Percentiles rank a stretch among this genome's conserved stretches.
phyloP scores from a whole-genome alignment of 2,888 invertebrate genomes.

The Cabera pusaria region DNA sequence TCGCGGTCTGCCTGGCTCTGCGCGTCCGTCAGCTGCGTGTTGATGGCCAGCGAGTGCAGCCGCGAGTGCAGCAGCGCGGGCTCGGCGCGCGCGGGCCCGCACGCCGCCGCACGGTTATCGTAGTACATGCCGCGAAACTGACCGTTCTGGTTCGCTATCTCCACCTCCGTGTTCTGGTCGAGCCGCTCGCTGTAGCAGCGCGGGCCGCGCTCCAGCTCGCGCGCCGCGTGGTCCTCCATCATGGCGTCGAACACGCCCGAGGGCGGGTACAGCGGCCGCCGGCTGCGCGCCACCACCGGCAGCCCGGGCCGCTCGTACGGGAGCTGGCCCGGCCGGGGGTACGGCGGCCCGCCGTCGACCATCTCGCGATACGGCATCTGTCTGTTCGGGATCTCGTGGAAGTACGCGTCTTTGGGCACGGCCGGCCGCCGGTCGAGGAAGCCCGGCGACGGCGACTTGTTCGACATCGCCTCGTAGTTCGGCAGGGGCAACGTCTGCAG shows the following conservation, averaged over 20 bases:
- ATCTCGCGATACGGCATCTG: slow-evolving; percentile 61
- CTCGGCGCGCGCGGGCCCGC: slow-evolving; percentile 41
- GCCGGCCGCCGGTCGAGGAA: slow-evolving; percentile 58
- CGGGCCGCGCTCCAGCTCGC: slow-evolving; percentile 78
- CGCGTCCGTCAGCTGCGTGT: slow-evolving; percentile 73
- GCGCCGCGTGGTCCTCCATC: slow-evolving; percentile 79
- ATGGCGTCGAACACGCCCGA: slow-evolving; percentile 76
- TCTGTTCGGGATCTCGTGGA: slow-evolving; percentile 83
- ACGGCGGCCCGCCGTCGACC: slow-evolving; percentile 59
- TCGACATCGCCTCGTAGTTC: slow-evolving; percentile 82
- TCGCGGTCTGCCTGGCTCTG: slow-evolving; percentile 84
- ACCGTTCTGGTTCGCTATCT: slow-evolving; percentile 73
- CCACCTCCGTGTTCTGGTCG: slow-evolving; percentile 74
- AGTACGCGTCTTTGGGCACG: slow-evolving; percentile 85
- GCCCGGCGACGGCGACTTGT: slow-evolving; percentile 59
- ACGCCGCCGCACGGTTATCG: slow-evolving; percentile 60
- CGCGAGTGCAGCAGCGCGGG: slow-evolving; percentile 47
- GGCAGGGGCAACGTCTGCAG: slow-evolving; percentile 79
- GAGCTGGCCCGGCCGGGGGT: slow-evolving; percentile 56
- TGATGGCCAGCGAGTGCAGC: slow-evolving; percentile 67
- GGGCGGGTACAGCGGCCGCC: slow-evolving; percentile 71
- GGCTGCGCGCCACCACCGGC: slow-evolving; percentile 60
- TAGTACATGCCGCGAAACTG: slow-evolving; percentile 68
- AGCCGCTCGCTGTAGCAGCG: slow-evolving; percentile 76
- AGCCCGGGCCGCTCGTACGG: slow-evolving; percentile 65